Evolutionary conservation across 1,140 invertebrate genomes (phyloP), one percentile per base, ranked within the genome.

Genomic region (Microplitis demolitor): DNA sequence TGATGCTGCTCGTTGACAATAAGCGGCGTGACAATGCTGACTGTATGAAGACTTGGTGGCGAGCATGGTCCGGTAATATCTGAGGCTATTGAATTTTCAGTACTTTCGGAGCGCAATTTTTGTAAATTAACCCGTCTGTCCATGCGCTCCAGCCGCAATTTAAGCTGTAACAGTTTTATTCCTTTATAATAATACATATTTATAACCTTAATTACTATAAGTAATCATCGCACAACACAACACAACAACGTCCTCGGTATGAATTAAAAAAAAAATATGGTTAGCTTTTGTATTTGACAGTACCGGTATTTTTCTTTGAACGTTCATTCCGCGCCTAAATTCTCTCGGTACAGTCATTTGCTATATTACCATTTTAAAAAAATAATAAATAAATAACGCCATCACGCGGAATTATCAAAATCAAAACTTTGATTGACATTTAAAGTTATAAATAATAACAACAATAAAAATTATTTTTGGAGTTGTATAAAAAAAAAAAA

Each of bases 61-160:
- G 85, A 85, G 71, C 83, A 84, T 0, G 81, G 67, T 37, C 81
- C 80, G n/a, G 79, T 68, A 14, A 83, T 79, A 39, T 87, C 86
- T 0, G 79, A 77, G 33, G 69, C 62, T 3, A 79, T 73, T 2
- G 82, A 80, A 80, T 82, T 87, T 68, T 87, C 86, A 31, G 76
- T 76, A 56, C 76, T 79, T 37, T 87, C 86, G 3, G 81, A 80
- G 8, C 84, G 76, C 51, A 84, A 66, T 66, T 87, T 88, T 72
- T 88, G 86, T 24, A 88, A 77, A 71, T 82, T 87, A 16, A 88
- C 85, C 56, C 88, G 81, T 67, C 87, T 87, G 78, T 90, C 89
- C 85, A 90, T 87, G 75, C 88, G 88, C 72, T 87, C 88, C 76
- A 90, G 75, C 9, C 89, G 87, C 71, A 89, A 81, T 73, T 89